phyloP scores from a whole-genome alignment of 2,113 vertebrate genomes.

The Lepus americanus region DNA sequence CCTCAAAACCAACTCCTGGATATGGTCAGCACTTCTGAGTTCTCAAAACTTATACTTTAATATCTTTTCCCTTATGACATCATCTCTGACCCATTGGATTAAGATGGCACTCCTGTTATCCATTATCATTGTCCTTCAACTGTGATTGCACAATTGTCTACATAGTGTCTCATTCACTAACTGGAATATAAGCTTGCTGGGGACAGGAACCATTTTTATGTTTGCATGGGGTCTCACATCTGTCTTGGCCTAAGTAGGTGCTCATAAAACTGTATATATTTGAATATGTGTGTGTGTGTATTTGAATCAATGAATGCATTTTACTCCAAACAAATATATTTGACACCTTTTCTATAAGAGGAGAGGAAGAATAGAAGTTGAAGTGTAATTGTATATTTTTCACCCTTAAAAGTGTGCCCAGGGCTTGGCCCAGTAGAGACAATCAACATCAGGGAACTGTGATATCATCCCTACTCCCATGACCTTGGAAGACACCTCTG shows the following conservation, averaged over 20 bases:
- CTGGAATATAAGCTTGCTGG: neutral
- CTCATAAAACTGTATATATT: neutral
- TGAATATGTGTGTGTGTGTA: neutral
- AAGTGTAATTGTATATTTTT: neutral
- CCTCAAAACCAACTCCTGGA: neutral
- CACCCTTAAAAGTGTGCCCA: constrained; percentile 19
- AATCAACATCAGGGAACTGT: neutral
- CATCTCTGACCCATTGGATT: neutral
- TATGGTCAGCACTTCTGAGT: neutral
- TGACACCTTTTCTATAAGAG: neutral
- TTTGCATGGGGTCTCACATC: neutral
- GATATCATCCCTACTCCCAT: neutral
- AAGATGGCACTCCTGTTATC: neutral
- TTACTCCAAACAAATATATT: neutral
- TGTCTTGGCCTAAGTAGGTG: neutral
- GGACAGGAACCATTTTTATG: neutral
- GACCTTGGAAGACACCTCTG: neutral
- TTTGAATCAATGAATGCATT: constrained; percentile 13
- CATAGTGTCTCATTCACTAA: neutral
- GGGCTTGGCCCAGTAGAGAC: neutral
- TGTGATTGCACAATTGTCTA: neutral
- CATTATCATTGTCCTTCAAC: neutral
- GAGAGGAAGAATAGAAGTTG: neutral
- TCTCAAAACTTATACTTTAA: neutral
- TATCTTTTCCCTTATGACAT: neutral